These are phyloP conservation scores for Pheosia gnoma DNA, from an alignment of 2,888 invertebrate genomes.

Conservation along the genomic window DNA sequence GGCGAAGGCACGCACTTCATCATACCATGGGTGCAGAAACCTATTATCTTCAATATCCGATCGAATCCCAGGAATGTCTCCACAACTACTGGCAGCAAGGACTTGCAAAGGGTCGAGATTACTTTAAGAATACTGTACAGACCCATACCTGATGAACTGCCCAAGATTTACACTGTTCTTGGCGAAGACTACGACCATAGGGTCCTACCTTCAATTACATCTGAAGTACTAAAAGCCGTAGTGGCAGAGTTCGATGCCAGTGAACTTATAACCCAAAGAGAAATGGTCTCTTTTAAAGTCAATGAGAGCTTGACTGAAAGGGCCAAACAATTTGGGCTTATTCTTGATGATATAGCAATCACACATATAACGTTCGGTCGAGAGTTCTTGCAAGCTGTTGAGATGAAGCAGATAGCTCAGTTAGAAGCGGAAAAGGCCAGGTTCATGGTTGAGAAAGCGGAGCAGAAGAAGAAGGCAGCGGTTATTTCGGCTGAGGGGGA, in stretches of 20 bases:
- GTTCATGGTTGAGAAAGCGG: conserved; percentile 97
- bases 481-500: conserved; percentile 97
- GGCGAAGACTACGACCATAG: conserved; percentile 97
- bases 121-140: conserved; percentile 96
- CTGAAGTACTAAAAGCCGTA: conserved; percentile 97
- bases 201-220: conserved; percentile 97
- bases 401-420: conserved; percentile 98
- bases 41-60: conserved; percentile 95
- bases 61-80: conserved; percentile 96
- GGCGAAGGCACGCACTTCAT: conserved; percentile 98
- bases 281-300: conserved; percentile 77
- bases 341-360: conserved; percentile 34
- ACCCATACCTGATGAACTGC: conserved; percentile 92
- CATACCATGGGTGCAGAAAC: conserved; percentile 97
- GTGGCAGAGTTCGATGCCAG: conserved; percentile 98
- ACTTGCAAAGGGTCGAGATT: conserved; percentile 98
- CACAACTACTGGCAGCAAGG: conserved; percentile 96
- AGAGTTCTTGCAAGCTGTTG: conserved; percentile 97
- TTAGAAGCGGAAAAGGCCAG: conserved; percentile 98
- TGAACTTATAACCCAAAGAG: conserved; percentile 97
- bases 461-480: conserved; percentile 94
- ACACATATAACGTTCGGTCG: conserved; percentile 59
- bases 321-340: conserved; percentile 33
- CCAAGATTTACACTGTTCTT: conserved; percentile 94
- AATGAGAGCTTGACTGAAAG: conserved; percentile 32